Evolutionary conservation across 2,888 invertebrate species (phyloP), one percentile per base, ranked within the genome.

Genomic region (Scaptomyza cyrtandrae): DNA sequence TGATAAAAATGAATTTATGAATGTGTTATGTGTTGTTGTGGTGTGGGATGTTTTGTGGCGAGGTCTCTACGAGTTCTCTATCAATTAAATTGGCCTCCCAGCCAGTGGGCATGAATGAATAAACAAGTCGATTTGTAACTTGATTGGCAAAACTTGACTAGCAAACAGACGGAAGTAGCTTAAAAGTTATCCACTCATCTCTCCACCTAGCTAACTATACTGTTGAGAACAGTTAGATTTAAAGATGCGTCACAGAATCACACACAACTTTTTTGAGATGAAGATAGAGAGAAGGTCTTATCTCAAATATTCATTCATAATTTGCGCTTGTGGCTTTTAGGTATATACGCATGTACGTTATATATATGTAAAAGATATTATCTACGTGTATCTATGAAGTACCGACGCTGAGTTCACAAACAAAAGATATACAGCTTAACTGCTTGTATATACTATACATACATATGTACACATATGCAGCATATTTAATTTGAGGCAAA

Each of bases 401-500:
- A 87, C 80, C 68, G 55, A 55, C 14, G 46, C 37, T 57, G 11
- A 60, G 64, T 75, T 67, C 56, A 83, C 84, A 83, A 83, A 83
- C 88, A 88, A 86, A 83, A 86, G 83, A 83, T 78, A 80, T 50
- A 86, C 71, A 59, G 53, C 67, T 46, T 62, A 76, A 67, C 62
- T 59, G 56, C 58, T 57, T 55, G 57, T 57, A 61, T 45, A 24
- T 37, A n/a, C n/a, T n/a, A n/a, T n/a, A n/a, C n/a, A 43, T 19
- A 37, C 13, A 19, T 13, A 49, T 44, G 39, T 50, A 43, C 60
- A 62, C 41, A 64, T 56, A 65, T 62, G 77, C 71, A 86, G 83
- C 86, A 86, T 89, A 91, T 91, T 90, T 91, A 91, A 90, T 90
- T 90, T 91, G 91, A 91, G 83, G 90, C 90, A 91, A 91, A 91